phyloP scores from a whole-genome alignment of 2,113 vertebrate species.

The Pseudopodoces humilis region DNA sequence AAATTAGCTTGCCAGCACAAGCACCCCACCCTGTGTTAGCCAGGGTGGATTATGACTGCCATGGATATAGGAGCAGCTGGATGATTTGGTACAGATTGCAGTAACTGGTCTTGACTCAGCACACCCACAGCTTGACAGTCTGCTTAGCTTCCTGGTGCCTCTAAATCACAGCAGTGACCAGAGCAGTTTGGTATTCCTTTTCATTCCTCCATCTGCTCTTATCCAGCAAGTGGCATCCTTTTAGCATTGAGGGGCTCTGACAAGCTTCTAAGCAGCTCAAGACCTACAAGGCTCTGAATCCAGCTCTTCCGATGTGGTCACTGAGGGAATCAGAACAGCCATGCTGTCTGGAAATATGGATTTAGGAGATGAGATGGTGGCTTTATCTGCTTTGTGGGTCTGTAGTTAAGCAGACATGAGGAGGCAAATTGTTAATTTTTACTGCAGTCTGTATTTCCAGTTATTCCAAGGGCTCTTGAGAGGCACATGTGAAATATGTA shows the following conservation, averaged over 20 bases:
- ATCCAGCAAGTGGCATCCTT: not conserved
- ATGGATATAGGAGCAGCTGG: not conserved
- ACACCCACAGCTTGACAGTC: not conserved
- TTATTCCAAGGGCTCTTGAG: not conserved
- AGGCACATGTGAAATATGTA: not conserved
- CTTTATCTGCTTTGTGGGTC: not conserved
- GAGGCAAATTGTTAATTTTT: not conserved
- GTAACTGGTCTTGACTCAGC: not conserved
- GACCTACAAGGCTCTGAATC: not conserved
- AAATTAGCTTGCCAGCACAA: not conserved
- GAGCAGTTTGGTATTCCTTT: not conserved
- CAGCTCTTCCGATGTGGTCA: not conserved
- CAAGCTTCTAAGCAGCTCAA: not conserved
- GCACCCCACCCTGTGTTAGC: not conserved
- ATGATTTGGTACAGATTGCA: not conserved
- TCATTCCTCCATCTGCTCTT: not conserved
- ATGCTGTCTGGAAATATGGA: not conserved
- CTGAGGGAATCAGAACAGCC: not conserved
- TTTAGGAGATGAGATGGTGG: not conserved
- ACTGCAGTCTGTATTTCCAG: not conserved
- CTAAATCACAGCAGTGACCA: not conserved
- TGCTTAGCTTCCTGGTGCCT: not conserved
- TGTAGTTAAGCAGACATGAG: accelerated
- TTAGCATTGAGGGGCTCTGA: not conserved
- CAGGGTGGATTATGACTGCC: not conserved